Conservation (phyloP, 2,888 invertebrate genomes). For the Carterocephalus palaemon region DNA sequence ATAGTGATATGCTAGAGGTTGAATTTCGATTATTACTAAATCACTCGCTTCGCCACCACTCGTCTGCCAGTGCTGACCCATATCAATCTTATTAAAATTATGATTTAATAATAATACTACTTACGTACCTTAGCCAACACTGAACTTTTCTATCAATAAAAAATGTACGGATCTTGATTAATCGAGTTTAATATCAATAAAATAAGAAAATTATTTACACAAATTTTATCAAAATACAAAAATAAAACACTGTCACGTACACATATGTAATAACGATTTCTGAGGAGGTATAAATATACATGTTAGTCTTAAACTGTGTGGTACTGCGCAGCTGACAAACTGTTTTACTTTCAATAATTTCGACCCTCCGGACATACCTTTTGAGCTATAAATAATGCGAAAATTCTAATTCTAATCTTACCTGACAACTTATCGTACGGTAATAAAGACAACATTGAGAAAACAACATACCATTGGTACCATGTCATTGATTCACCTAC, state of each 20-base stretch:
- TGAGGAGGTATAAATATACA: conserved; percentile 54
- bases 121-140: too few species aligned
- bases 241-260: conserved; percentile 78
- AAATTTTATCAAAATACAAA: conserved; percentile 79
- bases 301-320: conserved; percentile 46
- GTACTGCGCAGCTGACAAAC: conserved; percentile 42
- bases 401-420: conserved; percentile 37
- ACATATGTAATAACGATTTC: conserved; percentile 61
- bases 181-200: conserved; percentile 79
- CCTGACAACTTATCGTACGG: conserved; percentile 35
- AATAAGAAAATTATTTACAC: conserved; percentile 79
- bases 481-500: background rate
- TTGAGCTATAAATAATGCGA: conserved; percentile 41
- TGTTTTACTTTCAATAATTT: conserved; percentile 24
- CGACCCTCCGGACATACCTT: conserved; percentile 29
- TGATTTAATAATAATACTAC: too few species aligned
- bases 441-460: conserved; percentile 25
- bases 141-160: conserved; percentile 27
- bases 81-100: too few species aligned
- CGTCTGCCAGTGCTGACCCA: too few species aligned
- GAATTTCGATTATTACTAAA: too few species aligned
- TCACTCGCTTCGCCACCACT: too few species aligned
- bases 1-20: too few species aligned
- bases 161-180: conserved; percentile 54
- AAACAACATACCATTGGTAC: conserved; percentile 26